A percentile compares a stretch with the other conserved stretches of the same genome.
These are phyloP conservation scores for Tricholauxania praeusta DNA, from an alignment of 2,888 invertebrate genomes.

Conservation along the genomic window DNA sequence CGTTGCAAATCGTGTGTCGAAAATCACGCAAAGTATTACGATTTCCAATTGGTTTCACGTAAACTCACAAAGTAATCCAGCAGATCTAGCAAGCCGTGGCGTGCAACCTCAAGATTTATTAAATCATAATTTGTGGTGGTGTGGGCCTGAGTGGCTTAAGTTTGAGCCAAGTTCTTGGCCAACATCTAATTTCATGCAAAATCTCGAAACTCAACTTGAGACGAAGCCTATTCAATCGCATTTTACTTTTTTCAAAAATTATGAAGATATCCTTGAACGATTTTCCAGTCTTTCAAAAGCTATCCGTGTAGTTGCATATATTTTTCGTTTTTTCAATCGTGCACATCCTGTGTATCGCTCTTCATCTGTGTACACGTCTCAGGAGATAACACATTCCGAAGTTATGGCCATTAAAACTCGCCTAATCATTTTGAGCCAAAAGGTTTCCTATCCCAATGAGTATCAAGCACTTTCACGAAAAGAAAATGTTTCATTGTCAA, in stretches of 20 bases:
- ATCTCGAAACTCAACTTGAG: no score
- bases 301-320: no score
- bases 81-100: constrained; percentile 33
- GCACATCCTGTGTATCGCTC: background rate
- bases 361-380: no score
- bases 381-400: background rate
- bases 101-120: constrained; percentile 28
- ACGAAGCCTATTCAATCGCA: no score
- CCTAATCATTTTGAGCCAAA: constrained; percentile 1
- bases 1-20: constrained; percentile 23
- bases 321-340: background rate
- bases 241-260: no score
- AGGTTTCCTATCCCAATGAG: background rate
- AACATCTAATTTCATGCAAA: no score
- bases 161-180: background rate
- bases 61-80: constrained; percentile 27
- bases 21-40: constrained; percentile 19
- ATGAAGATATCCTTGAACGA: no score
- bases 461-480: background rate
- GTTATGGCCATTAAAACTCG: background rate
- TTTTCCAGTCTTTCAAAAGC: no score
- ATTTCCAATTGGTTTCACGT: constrained; percentile 35
- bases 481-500: background rate
- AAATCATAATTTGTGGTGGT: constrained; percentile 32
- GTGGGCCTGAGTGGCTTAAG: constrained; percentile 30